These are phyloP conservation scores for Graphium colonna DNA, from an alignment of 2,888 invertebrate genomes.

Conservation along the genomic window DNA sequence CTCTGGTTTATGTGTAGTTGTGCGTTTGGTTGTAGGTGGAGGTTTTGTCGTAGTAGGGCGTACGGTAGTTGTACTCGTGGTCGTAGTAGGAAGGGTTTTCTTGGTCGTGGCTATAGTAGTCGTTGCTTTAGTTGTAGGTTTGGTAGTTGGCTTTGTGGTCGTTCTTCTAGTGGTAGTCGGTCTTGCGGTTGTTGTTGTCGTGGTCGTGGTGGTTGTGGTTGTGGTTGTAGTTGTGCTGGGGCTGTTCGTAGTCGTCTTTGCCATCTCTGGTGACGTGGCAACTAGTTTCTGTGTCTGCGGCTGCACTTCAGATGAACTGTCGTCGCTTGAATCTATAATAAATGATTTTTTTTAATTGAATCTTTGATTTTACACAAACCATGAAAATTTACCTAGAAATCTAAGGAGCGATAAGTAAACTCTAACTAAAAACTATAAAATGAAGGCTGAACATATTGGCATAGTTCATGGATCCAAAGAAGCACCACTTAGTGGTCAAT, in stretches of 20 bases:
- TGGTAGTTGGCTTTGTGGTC: constrained; percentile 8
- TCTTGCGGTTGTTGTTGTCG: constrained; percentile 25
- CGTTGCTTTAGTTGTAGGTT: constrained; percentile 21
- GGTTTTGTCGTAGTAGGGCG: constrained; percentile 19
- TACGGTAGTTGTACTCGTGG: constrained; percentile 24
- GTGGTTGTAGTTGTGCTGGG: constrained; percentile 24
- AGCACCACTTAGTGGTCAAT: too few species aligned
- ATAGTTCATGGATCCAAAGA: too few species aligned
- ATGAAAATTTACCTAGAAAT: too few species aligned
- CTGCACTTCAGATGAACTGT: constrained; percentile 25
- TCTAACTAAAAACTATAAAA: too few species aligned
- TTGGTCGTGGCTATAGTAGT: constrained; percentile 23
- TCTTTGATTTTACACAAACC: too few species aligned
- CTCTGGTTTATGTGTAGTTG: constrained; percentile 12
- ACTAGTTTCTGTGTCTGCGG: constrained; percentile 49
- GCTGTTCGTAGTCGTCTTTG: constrained; percentile 26
- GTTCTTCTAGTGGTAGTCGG: constrained; percentile 23
- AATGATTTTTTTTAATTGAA: too few species aligned
- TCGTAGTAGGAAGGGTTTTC: constrained; percentile 25
- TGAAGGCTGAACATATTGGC: too few species aligned
- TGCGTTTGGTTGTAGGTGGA: constrained; percentile 24
- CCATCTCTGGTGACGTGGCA: constrained; percentile 32
- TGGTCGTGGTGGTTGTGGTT: constrained; percentile 26
- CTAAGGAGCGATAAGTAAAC: too few species aligned
- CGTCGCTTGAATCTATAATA: constrained; percentile 21